These are phyloP conservation scores for Rapana venosa DNA, from an alignment of 2,888 invertebrate species.

Conservation along the genomic window DNA sequence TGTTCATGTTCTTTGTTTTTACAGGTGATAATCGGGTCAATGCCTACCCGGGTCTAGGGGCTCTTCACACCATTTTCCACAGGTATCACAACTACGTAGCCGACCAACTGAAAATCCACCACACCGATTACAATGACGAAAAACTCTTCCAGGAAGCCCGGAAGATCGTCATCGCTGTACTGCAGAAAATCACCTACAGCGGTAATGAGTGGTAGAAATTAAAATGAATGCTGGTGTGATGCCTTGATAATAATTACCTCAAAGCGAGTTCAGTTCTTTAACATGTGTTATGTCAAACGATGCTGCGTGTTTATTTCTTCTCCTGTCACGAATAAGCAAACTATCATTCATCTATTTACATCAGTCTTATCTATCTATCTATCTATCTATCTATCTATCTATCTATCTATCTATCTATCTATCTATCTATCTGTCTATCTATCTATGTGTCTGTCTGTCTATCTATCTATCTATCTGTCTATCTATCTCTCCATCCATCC, in stretches of 20 bases:
- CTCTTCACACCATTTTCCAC: conserved; percentile 56
- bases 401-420: background rate
- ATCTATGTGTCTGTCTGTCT: no score
- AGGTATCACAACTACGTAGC: conserved; percentile 56
- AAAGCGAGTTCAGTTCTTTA: background rate
- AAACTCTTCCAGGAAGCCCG: conserved; percentile 55
- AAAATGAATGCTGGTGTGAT: background rate
- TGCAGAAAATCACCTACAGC: conserved; percentile 19
- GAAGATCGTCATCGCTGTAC: conserved; percentile 33
- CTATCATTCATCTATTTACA: background rate
- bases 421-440: background rate
- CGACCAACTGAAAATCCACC: conserved; percentile 24
- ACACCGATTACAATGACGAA: conserved; percentile 52
- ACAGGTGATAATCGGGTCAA: conserved; percentile 55
- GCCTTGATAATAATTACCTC: background rate
- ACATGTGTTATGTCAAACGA: background rate
- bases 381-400: background rate
- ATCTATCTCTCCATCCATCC: no score
- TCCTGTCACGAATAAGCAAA: background rate
- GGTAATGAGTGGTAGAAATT: conserved; percentile 8
- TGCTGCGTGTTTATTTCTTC: no score
- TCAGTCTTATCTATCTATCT: no score
- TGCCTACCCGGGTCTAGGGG: conserved; percentile 52
- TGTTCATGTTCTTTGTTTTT: background rate
- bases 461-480: no score